Conservation (phyloP, 1,140 invertebrate species). For the Ptiloglossa arizonensis region DNA sequence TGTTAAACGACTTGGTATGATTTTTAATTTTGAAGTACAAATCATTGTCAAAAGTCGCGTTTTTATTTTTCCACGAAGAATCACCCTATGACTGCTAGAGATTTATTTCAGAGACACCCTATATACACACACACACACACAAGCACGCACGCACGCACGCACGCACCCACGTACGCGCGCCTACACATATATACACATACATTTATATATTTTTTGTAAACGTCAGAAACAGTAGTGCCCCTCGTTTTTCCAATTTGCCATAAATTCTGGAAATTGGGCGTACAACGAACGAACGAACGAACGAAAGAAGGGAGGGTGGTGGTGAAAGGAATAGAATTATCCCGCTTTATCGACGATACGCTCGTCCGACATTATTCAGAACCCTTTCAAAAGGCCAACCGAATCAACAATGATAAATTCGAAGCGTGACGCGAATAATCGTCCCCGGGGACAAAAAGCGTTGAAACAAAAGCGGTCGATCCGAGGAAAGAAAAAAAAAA, state of each 20-base stretch:
- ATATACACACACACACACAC: no score
- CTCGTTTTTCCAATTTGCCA: conserved; percentile 10
- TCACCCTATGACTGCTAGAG: no score
- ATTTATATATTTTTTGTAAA: not conserved
- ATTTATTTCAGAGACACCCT: no score
- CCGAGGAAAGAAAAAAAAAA: not conserved
- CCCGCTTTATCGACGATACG: conserved; percentile 31
- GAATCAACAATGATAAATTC: conserved; percentile 48
- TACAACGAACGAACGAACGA: not conserved
- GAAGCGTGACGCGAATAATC: conserved; percentile 25
- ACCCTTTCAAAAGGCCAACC: not conserved
- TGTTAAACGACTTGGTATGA: no score
- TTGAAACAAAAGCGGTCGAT: conserved; percentile 15
- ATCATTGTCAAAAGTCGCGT: no score
- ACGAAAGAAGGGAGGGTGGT: not conserved
- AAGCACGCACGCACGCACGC: no score
- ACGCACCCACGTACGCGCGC: no score
- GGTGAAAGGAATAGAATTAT: conserved; percentile 30
- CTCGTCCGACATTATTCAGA: conserved; percentile 25
- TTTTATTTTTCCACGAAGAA: no score
- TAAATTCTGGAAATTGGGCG: conserved; percentile 4
- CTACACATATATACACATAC: no score
- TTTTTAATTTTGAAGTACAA: no score
- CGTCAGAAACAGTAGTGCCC: not conserved
- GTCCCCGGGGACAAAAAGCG: not conserved